A percentile compares a stretch with the other conserved stretches of the same genome.
phyloP scores from a whole-genome alignment of 2,797 vertebrate genomes.

The Paramormyrops hopkinsi region DNA sequence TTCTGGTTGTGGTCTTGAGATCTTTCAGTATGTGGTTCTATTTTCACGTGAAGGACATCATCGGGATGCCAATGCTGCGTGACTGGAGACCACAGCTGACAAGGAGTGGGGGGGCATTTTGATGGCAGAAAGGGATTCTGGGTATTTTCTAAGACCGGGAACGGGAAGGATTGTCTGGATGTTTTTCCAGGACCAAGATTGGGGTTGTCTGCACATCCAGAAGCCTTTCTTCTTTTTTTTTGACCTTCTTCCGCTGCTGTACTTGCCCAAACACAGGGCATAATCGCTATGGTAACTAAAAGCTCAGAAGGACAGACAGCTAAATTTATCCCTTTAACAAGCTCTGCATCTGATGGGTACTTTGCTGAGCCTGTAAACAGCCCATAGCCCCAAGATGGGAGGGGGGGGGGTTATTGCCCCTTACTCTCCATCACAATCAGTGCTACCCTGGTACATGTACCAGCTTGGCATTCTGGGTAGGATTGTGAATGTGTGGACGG shows the following conservation, averaged over 20 bases:
- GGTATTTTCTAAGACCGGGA: neutral
- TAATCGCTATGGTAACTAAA: slow-evolving; percentile 20
- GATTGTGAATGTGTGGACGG: neutral
- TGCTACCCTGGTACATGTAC: neutral
- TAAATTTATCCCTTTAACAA: slow-evolving; percentile 28
- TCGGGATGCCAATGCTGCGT: neutral
- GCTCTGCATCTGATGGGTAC: slow-evolving; percentile 14
- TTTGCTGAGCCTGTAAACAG: neutral
- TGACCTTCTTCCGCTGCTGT: neutral
- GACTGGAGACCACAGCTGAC: neutral
- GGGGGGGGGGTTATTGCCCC: neutral
- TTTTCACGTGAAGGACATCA: neutral
- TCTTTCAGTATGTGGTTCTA: neutral
- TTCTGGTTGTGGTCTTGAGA: slow-evolving; percentile 1
- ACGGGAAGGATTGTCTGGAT: neutral
- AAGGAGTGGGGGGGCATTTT: neutral
- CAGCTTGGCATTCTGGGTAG: neutral
- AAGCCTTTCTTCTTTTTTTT: neutral
- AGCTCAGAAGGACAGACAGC: slow-evolving; percentile 7
- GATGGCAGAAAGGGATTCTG: neutral
- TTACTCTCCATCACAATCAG: neutral
- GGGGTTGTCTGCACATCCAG: neutral
- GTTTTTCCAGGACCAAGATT: neutral
- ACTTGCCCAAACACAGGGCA: neutral
- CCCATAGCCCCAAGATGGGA: neutral